phyloP scores from a whole-genome alignment of 2,888 invertebrate genomes.

The Charanyca ferruginea region DNA sequence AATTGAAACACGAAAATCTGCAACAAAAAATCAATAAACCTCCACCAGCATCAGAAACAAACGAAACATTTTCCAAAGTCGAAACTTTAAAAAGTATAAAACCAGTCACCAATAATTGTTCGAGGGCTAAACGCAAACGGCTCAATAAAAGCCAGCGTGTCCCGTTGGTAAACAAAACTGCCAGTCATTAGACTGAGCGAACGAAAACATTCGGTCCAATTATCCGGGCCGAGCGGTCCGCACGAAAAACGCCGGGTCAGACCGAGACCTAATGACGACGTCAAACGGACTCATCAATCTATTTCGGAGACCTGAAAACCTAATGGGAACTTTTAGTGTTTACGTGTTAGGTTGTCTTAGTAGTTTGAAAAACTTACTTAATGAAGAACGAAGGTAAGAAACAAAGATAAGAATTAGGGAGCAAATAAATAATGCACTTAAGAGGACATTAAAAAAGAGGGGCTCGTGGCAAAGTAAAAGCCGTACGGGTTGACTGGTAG shows the following conservation, averaged over 20 bases:
- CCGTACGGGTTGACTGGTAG: no score
- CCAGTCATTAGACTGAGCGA: conserved; percentile 87
- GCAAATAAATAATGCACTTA: no score
- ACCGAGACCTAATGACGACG: conserved; percentile 87
- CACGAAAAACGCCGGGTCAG: conserved; percentile 81
- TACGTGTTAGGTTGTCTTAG: conserved; percentile 27
- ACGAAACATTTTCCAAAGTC: conserved; percentile 50
- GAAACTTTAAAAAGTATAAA: conserved; percentile 74
- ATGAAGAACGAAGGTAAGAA: background rate
- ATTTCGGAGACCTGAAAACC: conserved; percentile 74
- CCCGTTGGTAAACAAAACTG: conserved; percentile 88
- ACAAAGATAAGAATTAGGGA: background rate
- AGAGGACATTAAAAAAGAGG: no score
- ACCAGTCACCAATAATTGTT: conserved; percentile 77
- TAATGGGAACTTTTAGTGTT: conserved; percentile 58
- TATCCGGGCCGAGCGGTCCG: conserved; percentile 77
- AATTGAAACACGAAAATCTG: background rate
- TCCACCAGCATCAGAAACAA: conserved; percentile 31
- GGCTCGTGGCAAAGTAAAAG: no score
- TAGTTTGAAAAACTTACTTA: background rate
- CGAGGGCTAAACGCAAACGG: conserved; percentile 81
- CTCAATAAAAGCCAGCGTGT: conserved; percentile 86
- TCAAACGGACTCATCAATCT: conserved; percentile 88
- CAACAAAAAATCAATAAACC: conserved; percentile 12
- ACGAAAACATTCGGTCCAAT: conserved; percentile 88